Evolutionary conservation across 30 jellyfish, hydroid and myxozoan species (phyloP).

Genomic region (Phacellophora camtschatica): DNA sequence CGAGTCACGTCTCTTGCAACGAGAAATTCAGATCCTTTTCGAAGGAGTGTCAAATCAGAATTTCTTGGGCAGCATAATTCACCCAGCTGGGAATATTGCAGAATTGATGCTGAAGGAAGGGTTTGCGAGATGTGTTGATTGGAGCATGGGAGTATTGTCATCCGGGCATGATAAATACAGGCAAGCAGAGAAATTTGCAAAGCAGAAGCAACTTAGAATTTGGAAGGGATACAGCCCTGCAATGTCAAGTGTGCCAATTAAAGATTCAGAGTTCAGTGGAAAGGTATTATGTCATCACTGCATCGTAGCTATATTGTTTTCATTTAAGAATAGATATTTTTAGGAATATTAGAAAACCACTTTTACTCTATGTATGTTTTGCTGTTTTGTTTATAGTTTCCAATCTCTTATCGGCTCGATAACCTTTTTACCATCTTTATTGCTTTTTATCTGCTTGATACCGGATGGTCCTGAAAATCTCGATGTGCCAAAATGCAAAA

Average conservation of each 20-base stretch:
- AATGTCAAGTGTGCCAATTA: conserved; percentile 30
- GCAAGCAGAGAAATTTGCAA: conserved; percentile 89
- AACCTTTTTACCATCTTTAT: too few relatives aligned
- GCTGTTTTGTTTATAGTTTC: too few relatives aligned
- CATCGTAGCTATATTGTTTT: not conserved
- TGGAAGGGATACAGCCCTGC: conserved; percentile 82
- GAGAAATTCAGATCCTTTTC: conserved; percentile 77
- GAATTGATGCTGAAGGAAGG: conserved; percentile 86
- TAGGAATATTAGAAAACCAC: too few relatives aligned
- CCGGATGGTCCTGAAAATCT: too few relatives aligned
- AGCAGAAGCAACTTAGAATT: conserved; percentile 71
- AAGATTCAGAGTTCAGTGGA: conserved; percentile 77
- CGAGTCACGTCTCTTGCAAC: conserved; percentile 83
- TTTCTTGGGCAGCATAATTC: conserved; percentile 79
- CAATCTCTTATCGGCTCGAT: too few relatives aligned
- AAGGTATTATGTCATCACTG: conserved; percentile 34
- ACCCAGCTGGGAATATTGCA: conserved; percentile 94
- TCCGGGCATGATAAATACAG: conserved; percentile 86
- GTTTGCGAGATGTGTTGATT: conserved; percentile 90
- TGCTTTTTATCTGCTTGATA: too few relatives aligned
- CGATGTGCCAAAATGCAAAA: too few relatives aligned
- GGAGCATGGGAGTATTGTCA: conserved; percentile 91
- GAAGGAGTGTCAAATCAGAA: conserved; percentile 94
- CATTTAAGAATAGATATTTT: too few relatives aligned
- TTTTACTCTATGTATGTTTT: too few relatives aligned